Base-by-base conservation (phyloP, 2,113 vertebrate species). In the Centrocercus urophasianus region DNA sequence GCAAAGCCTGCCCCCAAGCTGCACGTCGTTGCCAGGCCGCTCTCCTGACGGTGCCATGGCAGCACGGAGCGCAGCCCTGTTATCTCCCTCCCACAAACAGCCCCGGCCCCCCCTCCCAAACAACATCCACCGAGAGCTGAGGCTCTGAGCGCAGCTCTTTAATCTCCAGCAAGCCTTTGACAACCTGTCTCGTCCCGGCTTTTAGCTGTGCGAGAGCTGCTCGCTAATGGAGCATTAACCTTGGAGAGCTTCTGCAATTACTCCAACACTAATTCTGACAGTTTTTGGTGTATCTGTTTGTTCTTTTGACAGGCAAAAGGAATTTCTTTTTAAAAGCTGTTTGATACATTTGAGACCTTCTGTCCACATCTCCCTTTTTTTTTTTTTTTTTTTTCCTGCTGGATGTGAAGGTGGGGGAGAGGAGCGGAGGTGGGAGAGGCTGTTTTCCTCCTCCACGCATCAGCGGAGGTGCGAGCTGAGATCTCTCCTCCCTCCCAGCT, bases 161-260 rank as follows among this genome's bases (percentile, higher is more conserved):
- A 95, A 97, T 97, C 96, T 97, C 96, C 93, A 52, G 75, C 96
- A 96, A 95, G 95, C 96, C 97, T 97, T 96, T 97, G 97, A 97
- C 97, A 97, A 96, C 95, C 95, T 97, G 97, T 96, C 96, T 97
- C 89, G 90, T 96, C 93, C 95, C 43, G 90, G 96, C 97, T 97
- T 97, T 96, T 95, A 97, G 97, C 96, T 93, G 95, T 71, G 61
- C 84, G 75, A 90, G 96, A 94, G 91, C 93, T 86, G 93, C 36
- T 80, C 94, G 84, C 96, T 97, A 97, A 97, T 94, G 93, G 97
- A 88, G 93, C 97, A 97, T 97, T 98, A 97, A 97, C 98, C 97
- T 97, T 96, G 96, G 96, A 66, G 85, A 95, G 95, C 95, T 92
- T 93, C 91, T 76, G 96, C 97, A 96, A 97, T 97, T 96, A 97